Percentiles rank a stretch among this genome's conserved stretches.
These are phyloP conservation scores for Corbicula japonica DNA, from an alignment of 2,888 invertebrate genomes.

Conservation along the genomic window DNA sequence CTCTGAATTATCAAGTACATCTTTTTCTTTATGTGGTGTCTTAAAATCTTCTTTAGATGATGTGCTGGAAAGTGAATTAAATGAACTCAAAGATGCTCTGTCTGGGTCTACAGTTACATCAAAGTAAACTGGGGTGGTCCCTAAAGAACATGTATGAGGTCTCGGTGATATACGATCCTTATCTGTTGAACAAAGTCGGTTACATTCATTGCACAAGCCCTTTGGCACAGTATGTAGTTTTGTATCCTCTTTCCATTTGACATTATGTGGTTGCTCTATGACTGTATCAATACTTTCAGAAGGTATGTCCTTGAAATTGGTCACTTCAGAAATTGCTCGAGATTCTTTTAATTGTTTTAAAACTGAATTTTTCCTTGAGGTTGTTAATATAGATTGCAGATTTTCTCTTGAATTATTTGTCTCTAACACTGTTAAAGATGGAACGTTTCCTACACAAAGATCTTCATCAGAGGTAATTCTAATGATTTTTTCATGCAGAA, in stretches of 20 bases:
- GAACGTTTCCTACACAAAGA: slow-evolving; percentile 28
- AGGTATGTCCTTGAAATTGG: not conserved
- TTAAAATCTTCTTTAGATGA: slow-evolving; percentile 17
- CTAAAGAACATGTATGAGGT: slow-evolving; percentile 57
- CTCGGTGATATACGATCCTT: slow-evolving; percentile 55
- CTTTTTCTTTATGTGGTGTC: not conserved
- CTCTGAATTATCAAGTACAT: not conserved
- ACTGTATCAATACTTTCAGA: not conserved
- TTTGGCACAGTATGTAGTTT: slow-evolving; percentile 39
- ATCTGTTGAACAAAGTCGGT: slow-evolving; percentile 55
- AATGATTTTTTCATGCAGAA: slow-evolving; percentile 77
- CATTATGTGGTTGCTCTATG: not conserved
- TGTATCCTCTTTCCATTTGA: slow-evolving; percentile 54
- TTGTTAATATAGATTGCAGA: slow-evolving; percentile 45
- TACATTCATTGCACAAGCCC: slow-evolving; percentile 59
- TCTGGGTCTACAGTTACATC: slow-evolving; percentile 38
- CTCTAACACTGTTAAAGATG: slow-evolving; percentile 29
- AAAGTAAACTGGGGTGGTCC: slow-evolving; percentile 37
- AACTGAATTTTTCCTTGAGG: not conserved
- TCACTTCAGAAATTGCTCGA: no score
- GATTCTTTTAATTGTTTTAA: no score
- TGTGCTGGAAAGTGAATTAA: slow-evolving; percentile 10
- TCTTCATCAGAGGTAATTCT: slow-evolving; percentile 74
- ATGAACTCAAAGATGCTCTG: slow-evolving; percentile 29
- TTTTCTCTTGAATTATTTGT: not conserved